Evolutionary conservation across 2,888 invertebrate species (phyloP).

Genomic region (Dolichomitus sp.): DNA sequence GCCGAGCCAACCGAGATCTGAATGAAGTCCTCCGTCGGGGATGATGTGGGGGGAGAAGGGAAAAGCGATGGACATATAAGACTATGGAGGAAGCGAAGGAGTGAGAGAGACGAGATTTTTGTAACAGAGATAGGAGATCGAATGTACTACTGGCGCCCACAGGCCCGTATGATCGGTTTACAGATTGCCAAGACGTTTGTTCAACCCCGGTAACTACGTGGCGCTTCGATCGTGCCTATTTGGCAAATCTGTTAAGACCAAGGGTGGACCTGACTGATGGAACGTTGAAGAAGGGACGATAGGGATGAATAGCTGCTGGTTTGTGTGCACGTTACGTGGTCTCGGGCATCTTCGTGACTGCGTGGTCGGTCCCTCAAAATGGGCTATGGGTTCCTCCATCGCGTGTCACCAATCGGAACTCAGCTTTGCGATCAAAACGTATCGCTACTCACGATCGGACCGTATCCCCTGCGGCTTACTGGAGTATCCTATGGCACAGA

Average conservation of each 20-base stretch:
- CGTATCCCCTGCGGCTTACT: conserved; percentile 30
- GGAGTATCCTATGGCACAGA: conserved; percentile 16
- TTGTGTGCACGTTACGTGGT: conserved; percentile 39
- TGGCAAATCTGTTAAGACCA: conserved; percentile 68
- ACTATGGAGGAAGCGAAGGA: conserved; percentile 41
- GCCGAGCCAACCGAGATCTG: conserved; percentile 1
- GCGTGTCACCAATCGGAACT: conserved; percentile 53
- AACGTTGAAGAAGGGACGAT: conserved; percentile 63
- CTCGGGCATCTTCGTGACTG: conserved; percentile 43
- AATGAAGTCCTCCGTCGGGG: conserved; percentile 23
- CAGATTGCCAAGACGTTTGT: conserved; percentile 77
- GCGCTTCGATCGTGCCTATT: conserved; percentile 59
- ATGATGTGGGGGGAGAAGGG: conserved; percentile 71
- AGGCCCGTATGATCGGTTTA: conserved; percentile 83
- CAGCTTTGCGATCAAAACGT: conserved; percentile 52
- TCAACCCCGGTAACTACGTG: conserved; percentile 48
- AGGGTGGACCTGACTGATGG: conserved; percentile 64
- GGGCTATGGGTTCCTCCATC: conserved; percentile 15
- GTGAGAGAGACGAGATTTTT: conserved; percentile 51
- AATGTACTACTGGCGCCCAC: conserved; percentile 58
- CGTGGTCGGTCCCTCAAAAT: conserved; percentile 30
- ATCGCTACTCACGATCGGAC: conserved; percentile 51
- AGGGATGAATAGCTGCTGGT: conserved; percentile 55
- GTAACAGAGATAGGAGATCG: conserved; percentile 25
- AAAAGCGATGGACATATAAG: conserved; percentile 34